Base-by-base conservation (phyloP, 1,140 invertebrate genomes). In the Pseudoatta argentina region DNA sequence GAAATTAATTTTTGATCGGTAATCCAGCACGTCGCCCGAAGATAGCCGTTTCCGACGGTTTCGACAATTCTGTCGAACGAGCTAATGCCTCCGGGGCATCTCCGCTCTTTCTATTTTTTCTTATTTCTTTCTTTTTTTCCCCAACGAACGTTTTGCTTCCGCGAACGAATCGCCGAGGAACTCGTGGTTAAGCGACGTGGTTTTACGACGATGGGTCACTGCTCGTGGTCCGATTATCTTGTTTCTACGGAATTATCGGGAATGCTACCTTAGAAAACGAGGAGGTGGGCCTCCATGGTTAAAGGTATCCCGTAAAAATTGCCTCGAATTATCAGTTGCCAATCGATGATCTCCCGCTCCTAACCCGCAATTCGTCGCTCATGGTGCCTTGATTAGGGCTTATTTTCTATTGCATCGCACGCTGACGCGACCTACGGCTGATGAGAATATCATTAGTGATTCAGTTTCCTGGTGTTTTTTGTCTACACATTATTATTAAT, bases 241-340 rank as follows among this genome's bases (percentile, higher is more conserved):
- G 83, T 89, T 89, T 88, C 82, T 63, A 63, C 76, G 83, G 88
- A 89, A 85, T 88, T 69, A 67, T 78, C 72, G 66, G 83, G 88
- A 88, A 89, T 88, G 61, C 73, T 88, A 86, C 87, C 82, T 88
- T 79, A 71, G 82, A 61, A 88, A 89, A 89, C 76, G 57, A 89
- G 87, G 83, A 88, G 88, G 88, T 81, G 75, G 87, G 14, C 34
- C 30, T 8, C 16, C 14, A 51, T 14, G 34, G 39, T 75, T 53
- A 24, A 76, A 53, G 53, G 75, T 59, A 76, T 57, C 39, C 39
- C 55, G 79, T 88, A 88, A 89, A 88, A 88, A 88, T 89, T 78
- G 73, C 39, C 21, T 24, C 48, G 81, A 86, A 89, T 88, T 79
- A 61, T 59, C 81, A 57, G 81, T 89, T 88, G 63, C 55, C 63